These are phyloP conservation scores for Hyalella azteca DNA, from an alignment of 2,888 invertebrate genomes.

Conservation along the genomic window DNA sequence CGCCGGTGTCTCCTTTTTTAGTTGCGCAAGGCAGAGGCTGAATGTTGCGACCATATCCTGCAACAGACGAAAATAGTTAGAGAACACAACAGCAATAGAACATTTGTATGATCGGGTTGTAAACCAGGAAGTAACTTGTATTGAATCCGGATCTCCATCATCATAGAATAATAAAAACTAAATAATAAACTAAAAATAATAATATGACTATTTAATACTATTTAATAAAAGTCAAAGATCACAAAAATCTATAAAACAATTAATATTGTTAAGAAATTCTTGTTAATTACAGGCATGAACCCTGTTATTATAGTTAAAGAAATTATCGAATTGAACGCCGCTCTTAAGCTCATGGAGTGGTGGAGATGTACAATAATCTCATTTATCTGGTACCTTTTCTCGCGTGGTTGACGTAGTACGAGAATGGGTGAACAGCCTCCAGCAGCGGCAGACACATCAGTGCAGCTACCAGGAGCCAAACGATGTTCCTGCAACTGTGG, in stretches of 20 bases:
- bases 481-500: not conserved
- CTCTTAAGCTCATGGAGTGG: no score
- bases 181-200: no score
- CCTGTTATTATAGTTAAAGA: no score
- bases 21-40: conserved; percentile 87
- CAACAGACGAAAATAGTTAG: not conserved
- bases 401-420: not conserved
- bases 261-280: no score
- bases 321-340: no score
- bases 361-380: not conserved
- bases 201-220: no score
- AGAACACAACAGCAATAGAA: not conserved
- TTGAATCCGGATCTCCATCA: no score
- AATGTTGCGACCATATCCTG: conserved; percentile 77
- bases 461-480: not conserved
- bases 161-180: no score
- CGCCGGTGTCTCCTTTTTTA: conserved; percentile 78
- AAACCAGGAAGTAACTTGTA: not conserved
- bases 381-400: not conserved
- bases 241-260: no score
- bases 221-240: no score
- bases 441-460: conserved; percentile 27
- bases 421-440: conserved; percentile 21
- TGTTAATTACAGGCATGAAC: no score
- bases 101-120: not conserved